These are phyloP conservation scores for Coelinius sp. DNA, from an alignment of 2,888 invertebrate genomes.

Conservation along the genomic window DNA sequence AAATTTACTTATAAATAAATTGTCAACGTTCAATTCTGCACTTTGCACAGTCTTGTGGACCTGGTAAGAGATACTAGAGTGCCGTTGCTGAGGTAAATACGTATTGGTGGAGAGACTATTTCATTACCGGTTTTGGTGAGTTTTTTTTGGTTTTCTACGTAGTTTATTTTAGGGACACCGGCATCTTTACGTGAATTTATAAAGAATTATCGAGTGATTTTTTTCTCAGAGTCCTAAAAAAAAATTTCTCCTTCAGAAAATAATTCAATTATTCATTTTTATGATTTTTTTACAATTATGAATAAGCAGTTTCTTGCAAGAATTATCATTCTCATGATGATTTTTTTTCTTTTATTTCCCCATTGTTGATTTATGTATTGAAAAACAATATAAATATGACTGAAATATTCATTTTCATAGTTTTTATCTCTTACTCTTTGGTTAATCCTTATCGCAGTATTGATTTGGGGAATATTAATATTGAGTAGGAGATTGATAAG, in stretches of 20 bases:
- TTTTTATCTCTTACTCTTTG: neutral
- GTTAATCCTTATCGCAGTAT: neutral
- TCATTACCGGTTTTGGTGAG: neutral
- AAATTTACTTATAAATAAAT: slow-evolving; percentile 32
- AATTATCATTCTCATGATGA: neutral
- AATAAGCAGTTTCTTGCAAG: neutral
- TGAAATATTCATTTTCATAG: neutral
- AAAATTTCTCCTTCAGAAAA: neutral
- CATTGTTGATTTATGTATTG: too few species aligned
- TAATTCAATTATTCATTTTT: neutral
- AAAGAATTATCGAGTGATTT: neutral
- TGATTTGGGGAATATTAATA: neutral
- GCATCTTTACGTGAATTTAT: neutral
- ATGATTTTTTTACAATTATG: neutral
- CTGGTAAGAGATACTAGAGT: neutral
- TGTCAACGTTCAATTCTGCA: slow-evolving; percentile 20
- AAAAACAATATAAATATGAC: too few species aligned
- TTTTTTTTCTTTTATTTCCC: neutral
- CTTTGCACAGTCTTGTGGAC: slow-evolving; percentile 26
- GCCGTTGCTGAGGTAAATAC: neutral
- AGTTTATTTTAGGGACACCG: neutral
- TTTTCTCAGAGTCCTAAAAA: neutral
- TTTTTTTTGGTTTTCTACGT: neutral
- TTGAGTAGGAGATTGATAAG: neutral
- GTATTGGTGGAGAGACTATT: neutral